These are phyloP conservation scores for Conus ventricosus DNA, from an alignment of 1,140 invertebrate species.

Conservation along the genomic window DNA sequence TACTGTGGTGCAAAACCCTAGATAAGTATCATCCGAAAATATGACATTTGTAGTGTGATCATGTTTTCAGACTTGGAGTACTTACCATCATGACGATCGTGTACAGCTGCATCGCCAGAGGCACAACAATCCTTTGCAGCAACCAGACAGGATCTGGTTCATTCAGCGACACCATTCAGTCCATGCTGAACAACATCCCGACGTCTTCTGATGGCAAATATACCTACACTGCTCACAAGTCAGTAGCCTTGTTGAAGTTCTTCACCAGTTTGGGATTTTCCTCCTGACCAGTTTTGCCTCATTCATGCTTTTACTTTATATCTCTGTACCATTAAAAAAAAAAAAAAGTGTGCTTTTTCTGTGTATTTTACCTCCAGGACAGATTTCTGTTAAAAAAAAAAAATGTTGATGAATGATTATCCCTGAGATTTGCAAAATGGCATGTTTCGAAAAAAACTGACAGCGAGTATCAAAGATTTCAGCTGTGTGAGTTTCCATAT, in stretches of 20 bases:
- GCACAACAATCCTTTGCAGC: slow-evolving; percentile 66
- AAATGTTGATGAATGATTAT: too few relatives aligned
- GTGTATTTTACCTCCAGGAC: too few relatives aligned
- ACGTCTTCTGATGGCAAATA: slow-evolving; percentile 64
- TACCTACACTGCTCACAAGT: slow-evolving; percentile 66
- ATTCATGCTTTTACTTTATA: slow-evolving; percentile 18
- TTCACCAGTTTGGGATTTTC: neutral
- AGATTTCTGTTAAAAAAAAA: too few relatives aligned
- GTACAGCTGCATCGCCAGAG: slow-evolving; percentile 67
- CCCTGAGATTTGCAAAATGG: too few relatives aligned
- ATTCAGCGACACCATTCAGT: slow-evolving; percentile 61
- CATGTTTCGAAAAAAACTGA: too few relatives aligned
- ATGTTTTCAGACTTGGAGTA: too few relatives aligned
- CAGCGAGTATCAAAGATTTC: too few relatives aligned
- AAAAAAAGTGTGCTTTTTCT: too few relatives aligned
- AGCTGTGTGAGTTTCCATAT: too few relatives aligned
- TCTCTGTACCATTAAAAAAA: neutral
- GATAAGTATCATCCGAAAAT: too few relatives aligned
- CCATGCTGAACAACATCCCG: slow-evolving; percentile 71
- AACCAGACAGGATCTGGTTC: slow-evolving; percentile 59
- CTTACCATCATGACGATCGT: slow-evolving; percentile 60
- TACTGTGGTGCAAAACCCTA: too few relatives aligned
- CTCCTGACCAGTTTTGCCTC: neutral
- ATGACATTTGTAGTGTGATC: too few relatives aligned
- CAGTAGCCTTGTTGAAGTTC: neutral